Conservation (phyloP, 2,797 vertebrate genomes). For the Rallus crepitans region DNA sequence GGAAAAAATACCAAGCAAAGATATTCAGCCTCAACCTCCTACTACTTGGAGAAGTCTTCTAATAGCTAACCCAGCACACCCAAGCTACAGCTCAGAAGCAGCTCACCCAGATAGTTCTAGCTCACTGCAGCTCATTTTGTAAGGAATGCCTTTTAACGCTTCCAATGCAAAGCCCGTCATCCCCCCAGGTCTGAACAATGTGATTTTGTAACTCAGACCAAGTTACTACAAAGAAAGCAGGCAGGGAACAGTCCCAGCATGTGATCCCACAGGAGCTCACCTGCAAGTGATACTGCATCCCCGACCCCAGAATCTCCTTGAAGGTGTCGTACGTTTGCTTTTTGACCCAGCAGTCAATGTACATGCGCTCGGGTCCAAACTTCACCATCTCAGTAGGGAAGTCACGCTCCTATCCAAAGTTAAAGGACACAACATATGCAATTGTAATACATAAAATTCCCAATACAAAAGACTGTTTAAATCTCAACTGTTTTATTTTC, state of each 20-base stretch:
- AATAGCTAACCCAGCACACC: not conserved
- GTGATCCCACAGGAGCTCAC: constrained; percentile 71
- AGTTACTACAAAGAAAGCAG: not conserved
- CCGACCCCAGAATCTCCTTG: constrained; percentile 93
- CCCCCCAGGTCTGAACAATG: not conserved
- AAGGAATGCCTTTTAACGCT: not conserved
- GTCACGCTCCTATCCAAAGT: constrained; percentile 86
- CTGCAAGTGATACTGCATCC: constrained; percentile 97
- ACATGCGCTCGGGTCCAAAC: constrained; percentile 96
- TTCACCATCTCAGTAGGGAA: constrained; percentile 93
- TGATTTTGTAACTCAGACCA: not conserved
- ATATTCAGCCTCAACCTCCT: not conserved
- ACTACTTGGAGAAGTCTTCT: not conserved
- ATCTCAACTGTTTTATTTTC: not conserved
- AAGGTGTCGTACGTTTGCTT: constrained; percentile 95
- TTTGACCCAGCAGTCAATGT: constrained; percentile 95
- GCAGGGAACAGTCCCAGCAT: not conserved
- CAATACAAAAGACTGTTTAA: no score
- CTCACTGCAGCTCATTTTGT: not conserved
- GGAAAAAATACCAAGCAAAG: not conserved
- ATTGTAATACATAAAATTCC: not conserved
- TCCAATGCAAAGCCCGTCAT: not conserved
- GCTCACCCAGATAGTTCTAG: not conserved
- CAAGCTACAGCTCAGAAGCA: not conserved
- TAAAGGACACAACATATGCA: not conserved